Percentiles rank a stretch among this genome's conserved stretches.
These are phyloP conservation scores for Elymnias hypermnestra DNA, from an alignment of 1,140 invertebrate species.

Conservation along the genomic window DNA sequence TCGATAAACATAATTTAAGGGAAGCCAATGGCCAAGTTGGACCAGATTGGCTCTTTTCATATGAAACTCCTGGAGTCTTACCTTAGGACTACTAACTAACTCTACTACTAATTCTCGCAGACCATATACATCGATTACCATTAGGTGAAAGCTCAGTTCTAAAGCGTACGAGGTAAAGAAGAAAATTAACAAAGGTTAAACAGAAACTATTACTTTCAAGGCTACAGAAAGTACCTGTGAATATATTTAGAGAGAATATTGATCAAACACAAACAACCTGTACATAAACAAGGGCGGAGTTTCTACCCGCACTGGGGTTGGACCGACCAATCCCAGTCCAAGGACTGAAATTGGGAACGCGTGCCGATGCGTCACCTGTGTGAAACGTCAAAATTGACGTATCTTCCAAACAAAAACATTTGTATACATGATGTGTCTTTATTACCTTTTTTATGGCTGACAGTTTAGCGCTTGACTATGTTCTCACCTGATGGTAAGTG, in stretches of 20 bases:
- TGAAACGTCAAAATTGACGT: conserved; percentile 40
- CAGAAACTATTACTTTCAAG: conserved; percentile 15
- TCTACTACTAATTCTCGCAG: too few species aligned
- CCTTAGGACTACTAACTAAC: too few species aligned
- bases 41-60: too few species aligned
- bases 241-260: conserved; percentile 24
- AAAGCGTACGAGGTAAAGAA: too few species aligned
- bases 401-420: conserved; percentile 32
- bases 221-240: conserved; percentile 8
- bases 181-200: conserved; percentile 3
- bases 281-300: conserved; percentile 29
- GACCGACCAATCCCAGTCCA: conserved; percentile 25
- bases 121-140: too few species aligned
- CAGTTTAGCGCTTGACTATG: too few species aligned
- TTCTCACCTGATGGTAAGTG: too few species aligned
- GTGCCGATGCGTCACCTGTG: conserved; percentile 33
- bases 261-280: conserved; percentile 34
- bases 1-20: too few species aligned
- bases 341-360: conserved; percentile 34
- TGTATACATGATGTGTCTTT: conserved; percentile 19
- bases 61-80: too few species aligned
- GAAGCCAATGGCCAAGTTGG: too few species aligned
- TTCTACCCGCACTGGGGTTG: conserved; percentile 12
- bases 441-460: too few species aligned
- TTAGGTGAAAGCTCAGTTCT: too few species aligned